A percentile compares a stretch with the other conserved stretches of the same genome.
Evolutionary conservation across 2,113 vertebrate species (phyloP).

Genomic region (Strigops habroptila): DNA sequence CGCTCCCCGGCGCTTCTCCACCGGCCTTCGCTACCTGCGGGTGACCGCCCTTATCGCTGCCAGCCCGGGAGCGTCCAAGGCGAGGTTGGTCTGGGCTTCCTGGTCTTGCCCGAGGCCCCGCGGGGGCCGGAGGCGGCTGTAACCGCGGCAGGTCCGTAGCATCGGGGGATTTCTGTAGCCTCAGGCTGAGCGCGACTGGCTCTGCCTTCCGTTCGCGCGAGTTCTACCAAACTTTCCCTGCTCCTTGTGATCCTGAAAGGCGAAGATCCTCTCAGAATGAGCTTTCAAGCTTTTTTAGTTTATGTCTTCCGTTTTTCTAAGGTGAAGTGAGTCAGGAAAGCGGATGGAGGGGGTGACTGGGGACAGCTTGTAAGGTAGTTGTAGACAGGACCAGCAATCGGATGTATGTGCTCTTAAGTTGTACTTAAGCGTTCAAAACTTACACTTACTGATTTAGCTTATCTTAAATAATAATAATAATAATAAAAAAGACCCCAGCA

Average conservation of each 20-base stretch:
- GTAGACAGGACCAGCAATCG: neutral
- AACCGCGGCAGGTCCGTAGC: neutral
- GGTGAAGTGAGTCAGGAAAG: neutral
- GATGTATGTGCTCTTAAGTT: neutral
- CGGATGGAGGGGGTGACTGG: neutral
- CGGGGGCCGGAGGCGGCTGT: accelerated
- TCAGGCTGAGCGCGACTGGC: accelerated
- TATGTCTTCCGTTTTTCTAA: neutral
- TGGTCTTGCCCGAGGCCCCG: too few species aligned
- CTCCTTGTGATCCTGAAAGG: neutral
- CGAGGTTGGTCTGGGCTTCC: neutral
- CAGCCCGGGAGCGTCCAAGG: too few species aligned
- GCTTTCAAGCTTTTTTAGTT: neutral
- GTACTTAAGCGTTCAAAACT: neutral
- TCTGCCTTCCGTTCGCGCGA: neutral
- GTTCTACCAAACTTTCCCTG: neutral
- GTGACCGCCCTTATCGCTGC: neutral
- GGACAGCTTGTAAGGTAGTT: neutral
- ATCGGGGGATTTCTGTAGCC: neutral
- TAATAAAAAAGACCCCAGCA: neutral
- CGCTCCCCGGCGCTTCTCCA: neutral
- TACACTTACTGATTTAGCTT: conserved; percentile 12
- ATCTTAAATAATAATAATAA: neutral
- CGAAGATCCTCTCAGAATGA: neutral
- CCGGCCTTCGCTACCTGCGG: neutral